Evolutionary conservation across 2,113 vertebrate species (phyloP).

Genomic region (Crotalus viridis): DNA sequence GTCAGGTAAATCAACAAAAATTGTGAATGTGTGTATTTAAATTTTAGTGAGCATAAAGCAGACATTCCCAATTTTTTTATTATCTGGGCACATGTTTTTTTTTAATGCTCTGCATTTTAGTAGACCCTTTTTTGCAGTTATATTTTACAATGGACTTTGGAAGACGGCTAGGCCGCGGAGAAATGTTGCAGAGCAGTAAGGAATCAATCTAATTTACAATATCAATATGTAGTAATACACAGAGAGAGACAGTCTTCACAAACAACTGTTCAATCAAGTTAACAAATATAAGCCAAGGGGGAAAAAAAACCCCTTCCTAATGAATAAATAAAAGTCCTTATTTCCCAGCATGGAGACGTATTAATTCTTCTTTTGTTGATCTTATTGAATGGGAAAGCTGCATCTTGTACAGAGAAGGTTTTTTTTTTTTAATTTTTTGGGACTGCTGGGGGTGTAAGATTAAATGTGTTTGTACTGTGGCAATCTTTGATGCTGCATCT

Average conservation of each 20-base stretch:
- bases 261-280: slow-evolving; percentile 1
- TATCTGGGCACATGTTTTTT: not conserved
- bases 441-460: not conserved
- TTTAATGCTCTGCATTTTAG: not conserved
- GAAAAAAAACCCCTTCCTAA: not conserved
- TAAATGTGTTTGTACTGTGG: not conserved
- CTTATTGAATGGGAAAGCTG: not conserved
- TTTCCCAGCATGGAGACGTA: not conserved
- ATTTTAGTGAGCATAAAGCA: not conserved
- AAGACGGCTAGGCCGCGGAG: not conserved
- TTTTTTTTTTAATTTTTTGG: not conserved
- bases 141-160: not conserved
- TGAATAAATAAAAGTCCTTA: not conserved
- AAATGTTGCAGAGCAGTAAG: not conserved
- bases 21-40: not conserved
- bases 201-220: slow-evolving; percentile 1
- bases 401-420: not conserved
- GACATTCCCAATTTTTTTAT: not conserved
- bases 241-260: not conserved
- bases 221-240: slow-evolving; percentile 8
- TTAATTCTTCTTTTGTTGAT: not conserved
- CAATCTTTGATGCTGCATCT: not conserved
- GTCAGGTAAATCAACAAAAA: not conserved
- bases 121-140: not conserved
- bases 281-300: not conserved